Evolutionary conservation across 2,113 vertebrate species (phyloP).

Genomic region (Rostratula benghalensis): DNA sequence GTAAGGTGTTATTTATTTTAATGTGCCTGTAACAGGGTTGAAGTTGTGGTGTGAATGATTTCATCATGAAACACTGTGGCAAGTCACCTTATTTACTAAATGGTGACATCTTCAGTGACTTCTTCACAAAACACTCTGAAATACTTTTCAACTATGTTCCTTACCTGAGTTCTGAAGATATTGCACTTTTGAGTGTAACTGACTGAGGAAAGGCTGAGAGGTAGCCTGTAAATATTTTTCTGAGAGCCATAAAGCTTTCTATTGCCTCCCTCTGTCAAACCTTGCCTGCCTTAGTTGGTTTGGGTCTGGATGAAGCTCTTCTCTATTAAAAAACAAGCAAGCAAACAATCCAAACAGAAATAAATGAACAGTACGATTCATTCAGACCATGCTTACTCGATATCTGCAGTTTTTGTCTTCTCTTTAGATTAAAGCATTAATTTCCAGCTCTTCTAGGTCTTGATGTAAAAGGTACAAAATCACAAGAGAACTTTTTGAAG

Average conservation of each 20-base stretch:
- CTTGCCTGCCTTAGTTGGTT: neutral
- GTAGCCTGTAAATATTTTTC: neutral
- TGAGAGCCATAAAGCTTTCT: neutral
- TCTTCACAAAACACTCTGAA: neutral
- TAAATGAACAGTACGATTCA: neutral
- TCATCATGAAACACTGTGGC: neutral
- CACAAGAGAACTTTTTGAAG: neutral
- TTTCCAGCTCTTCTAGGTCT: neutral
- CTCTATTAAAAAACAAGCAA: neutral
- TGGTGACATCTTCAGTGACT: neutral
- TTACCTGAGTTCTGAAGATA: neutral
- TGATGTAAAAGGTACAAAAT: neutral
- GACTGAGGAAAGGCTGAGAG: neutral
- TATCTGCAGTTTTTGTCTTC: neutral
- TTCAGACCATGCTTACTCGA: neutral
- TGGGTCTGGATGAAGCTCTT: neutral
- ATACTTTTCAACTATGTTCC: neutral
- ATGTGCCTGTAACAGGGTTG: neutral
- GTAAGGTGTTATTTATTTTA: neutral
- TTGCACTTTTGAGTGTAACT: neutral
- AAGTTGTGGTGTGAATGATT: neutral
- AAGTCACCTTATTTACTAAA: neutral
- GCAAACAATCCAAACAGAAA: neutral
- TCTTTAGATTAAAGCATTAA: neutral
- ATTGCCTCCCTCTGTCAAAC: neutral